phyloP scores from a whole-genome alignment of 2,797 vertebrate genomes.

The Sphenodon punctatus region DNA sequence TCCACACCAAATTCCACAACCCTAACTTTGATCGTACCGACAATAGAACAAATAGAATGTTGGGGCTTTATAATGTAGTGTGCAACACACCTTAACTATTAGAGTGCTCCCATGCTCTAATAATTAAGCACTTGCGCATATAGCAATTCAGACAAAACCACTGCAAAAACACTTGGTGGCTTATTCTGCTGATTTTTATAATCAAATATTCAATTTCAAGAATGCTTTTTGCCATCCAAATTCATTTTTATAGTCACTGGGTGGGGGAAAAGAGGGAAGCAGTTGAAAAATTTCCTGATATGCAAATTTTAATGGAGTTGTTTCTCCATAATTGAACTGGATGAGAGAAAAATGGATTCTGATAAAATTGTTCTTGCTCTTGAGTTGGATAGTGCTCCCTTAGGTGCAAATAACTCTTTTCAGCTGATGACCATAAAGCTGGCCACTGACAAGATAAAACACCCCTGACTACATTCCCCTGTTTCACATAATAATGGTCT shows the following conservation, averaged over 20 bases:
- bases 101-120: too few relatives aligned
- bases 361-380: background rate
- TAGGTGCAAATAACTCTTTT: background rate
- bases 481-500: background rate
- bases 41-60: too few relatives aligned
- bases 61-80: too few relatives aligned
- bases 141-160: background rate
- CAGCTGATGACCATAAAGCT: background rate
- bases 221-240: background rate
- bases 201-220: background rate
- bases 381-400: accelerated
- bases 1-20: too few relatives aligned
- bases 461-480: background rate
- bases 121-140: background rate
- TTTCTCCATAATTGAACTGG: background rate
- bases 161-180: background rate
- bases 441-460: background rate
- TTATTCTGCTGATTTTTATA: background rate
- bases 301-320: background rate
- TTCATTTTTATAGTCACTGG: accelerated
- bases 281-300: background rate
- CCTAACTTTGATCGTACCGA: too few relatives aligned
- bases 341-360: background rate
- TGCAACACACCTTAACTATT: too few relatives aligned
- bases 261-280: background rate